Evolutionary conservation across 2,888 invertebrate species (phyloP).

Genomic region (Cosmia pyralina): DNA sequence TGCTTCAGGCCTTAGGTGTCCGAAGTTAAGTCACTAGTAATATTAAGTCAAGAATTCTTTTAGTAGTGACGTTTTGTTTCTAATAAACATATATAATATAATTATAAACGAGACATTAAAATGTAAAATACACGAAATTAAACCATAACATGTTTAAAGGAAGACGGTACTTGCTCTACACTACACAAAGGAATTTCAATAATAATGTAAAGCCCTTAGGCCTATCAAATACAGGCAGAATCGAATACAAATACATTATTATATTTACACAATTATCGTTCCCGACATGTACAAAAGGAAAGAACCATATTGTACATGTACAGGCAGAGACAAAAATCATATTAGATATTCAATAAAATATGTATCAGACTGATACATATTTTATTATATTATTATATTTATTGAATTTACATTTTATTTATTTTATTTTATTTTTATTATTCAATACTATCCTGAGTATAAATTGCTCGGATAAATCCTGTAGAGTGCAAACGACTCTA

Average conservation of each 20-base stretch:
- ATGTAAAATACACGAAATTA: background rate
- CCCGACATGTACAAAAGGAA: background rate
- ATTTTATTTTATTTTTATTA: no score
- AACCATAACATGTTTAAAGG: background rate
- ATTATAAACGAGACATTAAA: background rate
- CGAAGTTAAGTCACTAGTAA: background rate
- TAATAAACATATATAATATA: no score
- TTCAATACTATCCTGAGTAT: background rate
- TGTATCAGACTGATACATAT: no score
- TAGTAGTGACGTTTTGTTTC: no score
- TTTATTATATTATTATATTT: no score
- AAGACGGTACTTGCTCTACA: background rate
- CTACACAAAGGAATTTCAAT: background rate
- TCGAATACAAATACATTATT: slow-evolving; percentile 1
- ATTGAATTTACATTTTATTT: no score
- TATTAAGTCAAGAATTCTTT: no score
- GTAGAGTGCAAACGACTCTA: no score
- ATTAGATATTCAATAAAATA: background rate
- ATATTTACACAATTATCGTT: background rate
- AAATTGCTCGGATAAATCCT: no score
- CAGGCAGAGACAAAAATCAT: background rate
- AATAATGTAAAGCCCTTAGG: background rate
- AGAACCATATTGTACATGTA: background rate
- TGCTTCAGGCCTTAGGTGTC: background rate
- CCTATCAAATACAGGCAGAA: background rate